A percentile compares a stretch with the other conserved stretches of the same genome.
phyloP scores from a whole-genome alignment of 1,140 invertebrate genomes.

The Zeugodacus cucurbitae region DNA sequence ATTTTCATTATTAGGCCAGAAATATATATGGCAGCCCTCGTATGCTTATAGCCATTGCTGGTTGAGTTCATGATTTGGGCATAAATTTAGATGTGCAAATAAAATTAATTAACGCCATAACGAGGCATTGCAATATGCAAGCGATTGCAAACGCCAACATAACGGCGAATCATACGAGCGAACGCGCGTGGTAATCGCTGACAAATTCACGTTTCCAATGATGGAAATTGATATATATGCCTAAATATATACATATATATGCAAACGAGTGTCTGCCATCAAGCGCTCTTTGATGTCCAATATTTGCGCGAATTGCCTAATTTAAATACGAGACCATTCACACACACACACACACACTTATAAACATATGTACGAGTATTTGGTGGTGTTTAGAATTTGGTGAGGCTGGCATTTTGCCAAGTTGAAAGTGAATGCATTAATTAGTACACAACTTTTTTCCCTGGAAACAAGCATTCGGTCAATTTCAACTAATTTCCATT shows the following conservation, averaged over 20 bases:
- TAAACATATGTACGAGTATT: too few relatives aligned
- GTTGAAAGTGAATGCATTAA: background rate
- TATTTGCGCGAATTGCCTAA: background rate
- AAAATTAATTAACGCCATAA: conserved; percentile 2
- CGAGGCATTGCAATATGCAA: background rate
- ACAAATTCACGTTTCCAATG: background rate
- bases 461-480: too few relatives aligned
- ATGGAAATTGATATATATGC: background rate
- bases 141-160: background rate
- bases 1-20: too few relatives aligned
- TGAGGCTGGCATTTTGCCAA: background rate
- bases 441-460: background rate
- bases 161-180: background rate
- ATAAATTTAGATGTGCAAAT: conserved; percentile 22
- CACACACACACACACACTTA: background rate
- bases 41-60: too few relatives aligned
- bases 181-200: background rate
- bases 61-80: background rate
- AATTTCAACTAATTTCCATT: too few relatives aligned
- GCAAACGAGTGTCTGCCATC: too few relatives aligned
- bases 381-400: background rate
- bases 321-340: background rate
- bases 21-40: too few relatives aligned
- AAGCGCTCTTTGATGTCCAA: background rate
- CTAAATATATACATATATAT: background rate